A percentile compares a stretch with the other conserved stretches of the same genome.
Evolutionary conservation across 2,797 vertebrate genomes (phyloP).

Genomic region (Rhinatrema bivittatum): DNA sequence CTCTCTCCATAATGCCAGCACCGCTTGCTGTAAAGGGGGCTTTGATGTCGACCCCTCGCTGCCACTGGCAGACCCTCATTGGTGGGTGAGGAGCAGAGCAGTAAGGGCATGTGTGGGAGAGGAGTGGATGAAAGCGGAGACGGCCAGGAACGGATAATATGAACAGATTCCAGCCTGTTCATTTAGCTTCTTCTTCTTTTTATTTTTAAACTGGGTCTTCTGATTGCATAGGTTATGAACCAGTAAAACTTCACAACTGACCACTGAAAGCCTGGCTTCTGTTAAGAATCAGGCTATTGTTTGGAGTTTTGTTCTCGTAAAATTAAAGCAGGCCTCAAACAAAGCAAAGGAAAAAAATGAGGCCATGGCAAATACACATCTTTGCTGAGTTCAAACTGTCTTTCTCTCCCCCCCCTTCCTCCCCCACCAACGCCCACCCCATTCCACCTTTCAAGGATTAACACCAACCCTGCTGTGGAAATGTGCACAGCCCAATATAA

Average conservation of each 20-base stretch:
- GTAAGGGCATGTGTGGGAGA: constrained; percentile 83
- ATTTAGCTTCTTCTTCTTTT: constrained; percentile 70
- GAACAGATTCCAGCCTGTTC: constrained; percentile 84
- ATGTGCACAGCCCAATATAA: too few relatives aligned
- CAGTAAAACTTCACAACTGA: constrained; percentile 55
- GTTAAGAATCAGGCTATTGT: constrained; percentile 58
- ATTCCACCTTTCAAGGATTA: too few relatives aligned
- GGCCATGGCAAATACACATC: constrained; percentile 33
- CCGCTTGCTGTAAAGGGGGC: constrained; percentile 75
- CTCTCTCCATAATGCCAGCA: constrained; percentile 83
- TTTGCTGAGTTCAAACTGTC: too few relatives aligned
- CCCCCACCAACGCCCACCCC: too few relatives aligned
- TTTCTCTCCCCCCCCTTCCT: too few relatives aligned
- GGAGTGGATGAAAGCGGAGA: constrained; percentile 82
- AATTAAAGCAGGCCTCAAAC: constrained; percentile 32
- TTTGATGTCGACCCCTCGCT: constrained; percentile 92
- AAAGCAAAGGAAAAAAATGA: constrained; percentile 7
- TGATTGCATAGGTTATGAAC: constrained; percentile 68
- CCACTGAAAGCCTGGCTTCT: constrained; percentile 46
- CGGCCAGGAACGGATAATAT: constrained; percentile 75
- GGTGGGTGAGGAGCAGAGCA: constrained; percentile 75
- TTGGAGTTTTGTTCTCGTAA: constrained; percentile 37
- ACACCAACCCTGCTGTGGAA: too few relatives aligned
- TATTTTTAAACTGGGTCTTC: constrained; percentile 62
- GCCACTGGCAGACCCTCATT: constrained; percentile 76